Percentiles rank a stretch among this genome's conserved stretches.
phyloP scores from a whole-genome alignment of 2,113 vertebrate genomes.

The Geococcyx californianus region DNA sequence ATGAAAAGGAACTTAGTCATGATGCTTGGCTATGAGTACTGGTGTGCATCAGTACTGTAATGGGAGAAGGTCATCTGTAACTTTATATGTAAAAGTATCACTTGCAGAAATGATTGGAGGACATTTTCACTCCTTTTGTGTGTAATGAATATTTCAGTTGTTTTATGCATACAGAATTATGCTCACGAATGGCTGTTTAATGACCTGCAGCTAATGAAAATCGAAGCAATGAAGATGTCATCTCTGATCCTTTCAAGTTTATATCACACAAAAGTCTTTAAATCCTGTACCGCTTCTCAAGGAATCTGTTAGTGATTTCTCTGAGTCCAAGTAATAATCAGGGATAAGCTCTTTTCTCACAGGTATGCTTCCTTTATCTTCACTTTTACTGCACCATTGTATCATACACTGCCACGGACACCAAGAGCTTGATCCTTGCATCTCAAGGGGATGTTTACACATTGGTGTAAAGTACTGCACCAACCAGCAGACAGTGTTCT shows the following conservation, averaged over 20 bases:
- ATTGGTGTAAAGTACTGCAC: background rate
- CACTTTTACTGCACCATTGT: background rate
- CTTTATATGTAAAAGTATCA: background rate
- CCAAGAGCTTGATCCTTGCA: background rate
- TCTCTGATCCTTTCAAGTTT: constrained; percentile 32
- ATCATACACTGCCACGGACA: background rate
- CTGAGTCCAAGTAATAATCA: background rate
- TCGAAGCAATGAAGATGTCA: constrained; percentile 53
- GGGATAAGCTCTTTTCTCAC: background rate
- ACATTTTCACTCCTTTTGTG: background rate
- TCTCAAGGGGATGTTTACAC: background rate
- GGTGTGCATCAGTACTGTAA: background rate
- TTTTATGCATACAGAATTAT: constrained; percentile 51
- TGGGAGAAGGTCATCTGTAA: background rate
- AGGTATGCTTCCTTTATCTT: background rate
- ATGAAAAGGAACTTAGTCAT: background rate
- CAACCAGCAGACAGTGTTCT: background rate
- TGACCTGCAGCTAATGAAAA: constrained; percentile 70
- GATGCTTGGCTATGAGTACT: background rate
- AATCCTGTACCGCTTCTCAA: background rate
- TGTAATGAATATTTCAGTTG: constrained; percentile 55
- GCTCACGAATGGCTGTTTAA: constrained; percentile 61
- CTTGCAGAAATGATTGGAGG: background rate
- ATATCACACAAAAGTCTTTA: constrained; percentile 31
- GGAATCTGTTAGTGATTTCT: background rate